Conservation (phyloP, 2,113 vertebrate genomes). For the Rhinogobius similis region DNA sequence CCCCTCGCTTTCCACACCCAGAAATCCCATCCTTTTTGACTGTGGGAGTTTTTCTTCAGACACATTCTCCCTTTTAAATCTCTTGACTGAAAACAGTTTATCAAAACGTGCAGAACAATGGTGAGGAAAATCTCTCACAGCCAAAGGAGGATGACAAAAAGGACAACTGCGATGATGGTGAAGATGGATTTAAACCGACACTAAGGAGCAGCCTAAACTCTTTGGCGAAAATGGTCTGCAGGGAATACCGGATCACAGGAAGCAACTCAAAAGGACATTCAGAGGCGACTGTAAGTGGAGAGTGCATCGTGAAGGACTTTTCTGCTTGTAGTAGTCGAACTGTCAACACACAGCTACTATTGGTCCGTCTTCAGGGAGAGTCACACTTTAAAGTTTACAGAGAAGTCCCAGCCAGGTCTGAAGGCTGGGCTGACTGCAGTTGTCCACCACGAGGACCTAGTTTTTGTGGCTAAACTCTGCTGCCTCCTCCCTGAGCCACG, state of each 20-base stretch:
- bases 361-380: conserved; percentile 40
- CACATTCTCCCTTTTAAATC: conserved; percentile 52
- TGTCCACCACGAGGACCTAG: conserved; percentile 35
- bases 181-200: conserved; percentile 43
- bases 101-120: conserved; percentile 44
- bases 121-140: conserved; percentile 56
- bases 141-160: conserved; percentile 42
- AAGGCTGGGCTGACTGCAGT: conserved; percentile 33
- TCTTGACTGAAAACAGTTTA: conserved; percentile 61
- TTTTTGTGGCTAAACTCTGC: conserved; percentile 56
- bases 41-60: conserved; percentile 30
- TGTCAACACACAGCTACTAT: conserved; percentile 42
- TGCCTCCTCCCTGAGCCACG: conserved; percentile 52
- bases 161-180: conserved; percentile 33
- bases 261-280: conserved; percentile 38
- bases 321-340: conserved; percentile 46
- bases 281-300: conserved; percentile 28
- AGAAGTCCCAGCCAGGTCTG: conserved; percentile 35
- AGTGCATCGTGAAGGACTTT: conserved; percentile 27
- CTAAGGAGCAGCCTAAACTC: conserved; percentile 56
- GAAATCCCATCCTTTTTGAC: conserved; percentile 56
- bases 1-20: conserved; percentile 39
- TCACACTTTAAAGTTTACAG: conserved; percentile 68
- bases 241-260: conserved; percentile 59
- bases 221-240: conserved; percentile 56